Evolutionary conservation across 2,888 invertebrate species (phyloP).

Genomic region (Globia sparganii): DNA sequence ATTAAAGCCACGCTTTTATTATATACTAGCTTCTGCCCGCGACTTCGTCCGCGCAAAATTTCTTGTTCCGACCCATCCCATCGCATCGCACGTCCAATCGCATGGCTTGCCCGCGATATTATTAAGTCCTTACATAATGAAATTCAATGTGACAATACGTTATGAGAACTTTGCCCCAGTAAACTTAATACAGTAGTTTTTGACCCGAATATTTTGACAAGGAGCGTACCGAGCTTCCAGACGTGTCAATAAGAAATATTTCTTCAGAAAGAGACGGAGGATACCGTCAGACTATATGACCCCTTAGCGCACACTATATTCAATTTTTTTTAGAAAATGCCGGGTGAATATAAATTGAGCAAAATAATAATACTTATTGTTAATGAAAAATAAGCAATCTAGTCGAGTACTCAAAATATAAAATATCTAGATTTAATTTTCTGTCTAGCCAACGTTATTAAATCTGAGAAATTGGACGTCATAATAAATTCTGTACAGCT

Average conservation of each 20-base stretch:
- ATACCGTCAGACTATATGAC: slow-evolving; percentile 6
- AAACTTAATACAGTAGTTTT: slow-evolving; percentile 48
- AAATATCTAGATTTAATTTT: not conserved
- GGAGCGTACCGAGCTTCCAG: slow-evolving; percentile 53
- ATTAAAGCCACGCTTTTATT: too few relatives aligned
- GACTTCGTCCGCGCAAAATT: too few relatives aligned
- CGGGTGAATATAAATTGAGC: not conserved
- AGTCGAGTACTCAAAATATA: not conserved
- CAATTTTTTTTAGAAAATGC: too few relatives aligned
- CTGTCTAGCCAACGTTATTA: not conserved
- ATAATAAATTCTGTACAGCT: too few relatives aligned
- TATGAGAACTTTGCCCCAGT: slow-evolving; percentile 27
- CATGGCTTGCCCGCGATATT: too few relatives aligned
- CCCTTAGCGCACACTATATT: slow-evolving; percentile 2
- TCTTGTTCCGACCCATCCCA: too few relatives aligned
- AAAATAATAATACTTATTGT: slow-evolving; percentile 7
- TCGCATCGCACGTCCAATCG: too few relatives aligned
- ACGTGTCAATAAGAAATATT: slow-evolving; percentile 53
- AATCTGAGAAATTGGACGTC: not conserved
- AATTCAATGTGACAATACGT: not conserved
- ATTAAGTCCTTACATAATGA: too few relatives aligned
- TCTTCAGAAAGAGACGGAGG: slow-evolving; percentile 25
- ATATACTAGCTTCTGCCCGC: too few relatives aligned
- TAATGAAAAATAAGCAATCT: slow-evolving; percentile 5
- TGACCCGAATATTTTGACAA: slow-evolving; percentile 69